phyloP scores from a whole-genome alignment of 2,888 invertebrate species.

The Drosophila imparisetae region DNA sequence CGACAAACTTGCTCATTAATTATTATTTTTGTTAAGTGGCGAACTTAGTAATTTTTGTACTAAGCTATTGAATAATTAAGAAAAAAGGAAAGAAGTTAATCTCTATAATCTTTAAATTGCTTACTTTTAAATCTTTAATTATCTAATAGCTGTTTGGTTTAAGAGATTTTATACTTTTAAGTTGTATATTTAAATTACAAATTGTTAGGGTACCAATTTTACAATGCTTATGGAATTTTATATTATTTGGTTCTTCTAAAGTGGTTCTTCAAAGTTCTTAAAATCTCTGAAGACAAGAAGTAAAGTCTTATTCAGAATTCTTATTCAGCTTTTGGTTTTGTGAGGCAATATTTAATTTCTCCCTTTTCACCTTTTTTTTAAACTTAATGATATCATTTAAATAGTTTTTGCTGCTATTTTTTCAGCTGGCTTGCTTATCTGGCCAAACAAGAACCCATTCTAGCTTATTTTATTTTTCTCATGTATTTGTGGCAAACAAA shows the following conservation, averaged over 20 bases:
- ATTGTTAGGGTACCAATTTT: no score
- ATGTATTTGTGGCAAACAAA: not conserved
- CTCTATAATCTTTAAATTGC: not conserved
- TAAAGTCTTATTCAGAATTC: not conserved
- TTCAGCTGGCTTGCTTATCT: conserved; percentile 19
- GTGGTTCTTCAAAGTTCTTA: not conserved
- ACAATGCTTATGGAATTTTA: not conserved
- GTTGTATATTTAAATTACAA: not conserved
- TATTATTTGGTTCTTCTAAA: not conserved
- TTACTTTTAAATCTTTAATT: not conserved
- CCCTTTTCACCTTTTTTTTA: not conserved
- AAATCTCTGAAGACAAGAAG: not conserved
- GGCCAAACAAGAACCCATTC: not conserved
- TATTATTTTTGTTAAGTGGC: not conserved
- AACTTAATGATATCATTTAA: not conserved
- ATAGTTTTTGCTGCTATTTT: not conserved
- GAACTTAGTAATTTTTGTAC: conserved; percentile 10
- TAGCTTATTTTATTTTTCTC: not conserved
- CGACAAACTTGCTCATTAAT: conserved; percentile 14
- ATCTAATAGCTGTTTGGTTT: not conserved
- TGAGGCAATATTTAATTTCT: not conserved
- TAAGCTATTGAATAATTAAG: not conserved
- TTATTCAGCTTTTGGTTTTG: not conserved
- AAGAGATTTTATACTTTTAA: not conserved
- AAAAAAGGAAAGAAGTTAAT: not conserved